These are phyloP conservation scores for Asobara japonica DNA, from an alignment of 1,140 invertebrate species.

Conservation along the genomic window DNA sequence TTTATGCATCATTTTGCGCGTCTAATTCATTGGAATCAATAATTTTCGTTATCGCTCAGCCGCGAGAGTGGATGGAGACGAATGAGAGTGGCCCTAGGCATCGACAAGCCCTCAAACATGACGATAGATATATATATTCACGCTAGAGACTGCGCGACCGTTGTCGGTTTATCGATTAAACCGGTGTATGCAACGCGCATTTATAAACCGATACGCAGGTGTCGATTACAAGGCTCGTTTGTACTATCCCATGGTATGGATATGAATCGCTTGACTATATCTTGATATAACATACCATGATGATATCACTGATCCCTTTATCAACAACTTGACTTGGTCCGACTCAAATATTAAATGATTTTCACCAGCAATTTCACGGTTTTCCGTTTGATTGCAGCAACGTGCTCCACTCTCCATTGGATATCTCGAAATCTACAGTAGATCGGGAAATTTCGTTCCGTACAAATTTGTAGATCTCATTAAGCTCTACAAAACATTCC, in stretches of 20 bases:
- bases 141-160: slow-evolving; percentile 11
- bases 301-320: background rate
- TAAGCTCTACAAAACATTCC: too few relatives aligned
- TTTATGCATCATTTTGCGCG: too few relatives aligned
- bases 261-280: background rate
- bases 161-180: slow-evolving; percentile 7
- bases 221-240: slow-evolving; percentile 16
- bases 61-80: too few relatives aligned
- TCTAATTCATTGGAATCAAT: too few relatives aligned
- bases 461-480: too few relatives aligned
- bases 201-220: slow-evolving; percentile 15
- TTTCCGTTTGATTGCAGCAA: too few relatives aligned
- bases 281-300: background rate
- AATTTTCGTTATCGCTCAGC: too few relatives aligned
- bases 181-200: slow-evolving; percentile 2
- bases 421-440: too few relatives aligned
- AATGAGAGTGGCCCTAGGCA: background rate
- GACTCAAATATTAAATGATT: background rate
- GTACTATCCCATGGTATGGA: background rate
- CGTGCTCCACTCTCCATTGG: too few relatives aligned
- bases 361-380: too few relatives aligned
- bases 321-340: background rate
- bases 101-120: background rate
- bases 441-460: too few relatives aligned
- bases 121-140: slow-evolving; percentile 11